These are phyloP conservation scores for Cephalopterus ornatus DNA, from an alignment of 2,113 vertebrate species.

Conservation along the genomic window DNA sequence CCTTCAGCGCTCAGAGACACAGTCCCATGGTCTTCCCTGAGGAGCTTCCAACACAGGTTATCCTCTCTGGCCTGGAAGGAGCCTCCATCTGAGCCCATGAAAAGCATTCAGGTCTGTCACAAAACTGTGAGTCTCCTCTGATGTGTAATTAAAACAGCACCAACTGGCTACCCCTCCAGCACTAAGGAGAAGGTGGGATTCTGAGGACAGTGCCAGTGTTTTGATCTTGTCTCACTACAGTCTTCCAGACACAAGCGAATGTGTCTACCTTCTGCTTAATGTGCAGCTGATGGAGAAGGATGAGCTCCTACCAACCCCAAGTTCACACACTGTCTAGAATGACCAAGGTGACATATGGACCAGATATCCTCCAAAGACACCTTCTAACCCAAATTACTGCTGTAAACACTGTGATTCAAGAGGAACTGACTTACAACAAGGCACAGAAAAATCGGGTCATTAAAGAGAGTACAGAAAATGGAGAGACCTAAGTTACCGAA, in stretches of 20 bases:
- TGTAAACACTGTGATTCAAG: background rate
- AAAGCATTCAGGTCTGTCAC: background rate
- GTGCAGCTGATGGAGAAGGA: background rate
- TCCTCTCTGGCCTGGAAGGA: fast-evolving
- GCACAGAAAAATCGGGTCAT: background rate
- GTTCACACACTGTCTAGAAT: background rate
- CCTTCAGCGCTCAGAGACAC: background rate
- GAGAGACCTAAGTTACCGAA: background rate
- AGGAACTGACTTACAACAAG: background rate
- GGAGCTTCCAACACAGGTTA: background rate
- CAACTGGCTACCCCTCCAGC: background rate
- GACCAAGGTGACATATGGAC: background rate
- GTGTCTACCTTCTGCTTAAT: background rate
- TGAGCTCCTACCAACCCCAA: background rate
- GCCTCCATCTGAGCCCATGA: background rate
- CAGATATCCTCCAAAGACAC: background rate
- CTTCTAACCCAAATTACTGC: background rate
- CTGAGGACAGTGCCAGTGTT: background rate
- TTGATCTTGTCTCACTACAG: background rate
- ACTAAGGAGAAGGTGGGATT: background rate
- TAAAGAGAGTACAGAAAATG: background rate
- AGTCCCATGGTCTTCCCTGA: background rate
- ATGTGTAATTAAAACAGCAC: background rate
- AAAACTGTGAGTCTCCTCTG: background rate
- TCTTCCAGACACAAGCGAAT: background rate